Base-by-base conservation (phyloP, 1,140 invertebrate genomes). In the Plutomurus gul region DNA sequence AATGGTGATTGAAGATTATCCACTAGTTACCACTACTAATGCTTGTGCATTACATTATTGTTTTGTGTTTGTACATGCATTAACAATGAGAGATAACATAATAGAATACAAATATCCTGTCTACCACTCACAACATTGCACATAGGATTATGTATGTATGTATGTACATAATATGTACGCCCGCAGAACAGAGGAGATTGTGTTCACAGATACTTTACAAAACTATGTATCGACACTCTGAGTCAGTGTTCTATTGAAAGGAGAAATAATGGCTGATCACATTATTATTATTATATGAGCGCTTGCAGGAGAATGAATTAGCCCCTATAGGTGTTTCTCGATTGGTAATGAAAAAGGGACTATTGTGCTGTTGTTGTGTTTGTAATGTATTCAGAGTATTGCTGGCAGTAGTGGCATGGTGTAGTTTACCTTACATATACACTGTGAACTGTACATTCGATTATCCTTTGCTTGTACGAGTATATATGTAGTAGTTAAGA, bases 1-100 rank as follows among this genome's bases (percentile, higher is more conserved):
- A 65, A 65, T 65, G 56, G 27, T 65, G 56, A 65, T 65, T 33
- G 5, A 65, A 65, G 56, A 65, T 65, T 65, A 65, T 65, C 56
- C n/a, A n/a, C n/a, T n/a, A n/a, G n/a, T n/a, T n/a, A n/a, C n/a
- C n/a, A n/a, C n/a, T n/a, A n/a, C n/a, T n/a, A n/a, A n/a, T n/a
- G n/a, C n/a, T n/a, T 65, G 27, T 65, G 27, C 27, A n/a, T 43
- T n/a, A 65, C 56, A 65, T 65, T 65, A 65, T 3, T 65, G 30
- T n/a, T 27, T 33, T 65, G 8, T 65, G 56, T 65, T 33, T 65
- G 30, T 65, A 65, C 56, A 65, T 33, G 56, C 16, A 65, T 65
- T 65, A 65, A n/a, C 56, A 65, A 65, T 65, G 36, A 65, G 30
- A 30, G 25, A 65, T 27, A 33, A 36, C 56, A 25, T 65, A 65